Evolutionary conservation across 2,888 invertebrate genomes (phyloP), one percentile per base, ranked within the genome.

Genomic region (Apamea sordens): DNA sequence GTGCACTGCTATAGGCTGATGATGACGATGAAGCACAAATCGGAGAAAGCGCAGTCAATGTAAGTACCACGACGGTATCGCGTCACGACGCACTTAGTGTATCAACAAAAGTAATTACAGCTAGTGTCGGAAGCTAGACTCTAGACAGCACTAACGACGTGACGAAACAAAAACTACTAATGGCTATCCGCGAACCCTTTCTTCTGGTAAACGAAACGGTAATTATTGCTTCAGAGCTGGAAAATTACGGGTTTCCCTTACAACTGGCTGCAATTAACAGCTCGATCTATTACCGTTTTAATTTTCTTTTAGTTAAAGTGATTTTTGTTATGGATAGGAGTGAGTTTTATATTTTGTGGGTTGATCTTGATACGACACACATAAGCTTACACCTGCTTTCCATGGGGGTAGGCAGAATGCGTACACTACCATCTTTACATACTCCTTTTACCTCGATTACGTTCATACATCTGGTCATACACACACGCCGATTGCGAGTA

Each of bases 101-200:
- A 89, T 84, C 80, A 83, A 77, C 82, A 82, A 81, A 88, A 89
- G 82, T 83, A 87, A 86, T 89, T 86, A 79, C 79, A 83, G 82
- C 81, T 82, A 89, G 28, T 75, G 87, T 87, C 86, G 90, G 89
- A 83, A 89, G 86, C 89, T 69, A 86, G 73, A 76, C 56, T 15
- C 65, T 72, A 77, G 79, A 86, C 88, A 88, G 67, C 75, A 44
- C 44, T 88, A 77, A 86, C 78, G 80, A 84, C 77, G 68, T 90
- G 90, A 90, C 88, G 73, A 36, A 65, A 91, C 88, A 91, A 91
- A 91, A 90, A 89, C 82, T 44, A 44, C 75, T 87, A 90, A 90
- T 89, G 76, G 86, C 81, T 24, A 63, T 73, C 68, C 59, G 50
- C 50, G 85, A 89, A 89, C 89, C 90, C 90, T 90, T 89, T 89